A percentile compares a stretch with the other conserved stretches of the same genome.
Conservation (phyloP, 2,113 vertebrate species). For the Hystrix cristata region DNA sequence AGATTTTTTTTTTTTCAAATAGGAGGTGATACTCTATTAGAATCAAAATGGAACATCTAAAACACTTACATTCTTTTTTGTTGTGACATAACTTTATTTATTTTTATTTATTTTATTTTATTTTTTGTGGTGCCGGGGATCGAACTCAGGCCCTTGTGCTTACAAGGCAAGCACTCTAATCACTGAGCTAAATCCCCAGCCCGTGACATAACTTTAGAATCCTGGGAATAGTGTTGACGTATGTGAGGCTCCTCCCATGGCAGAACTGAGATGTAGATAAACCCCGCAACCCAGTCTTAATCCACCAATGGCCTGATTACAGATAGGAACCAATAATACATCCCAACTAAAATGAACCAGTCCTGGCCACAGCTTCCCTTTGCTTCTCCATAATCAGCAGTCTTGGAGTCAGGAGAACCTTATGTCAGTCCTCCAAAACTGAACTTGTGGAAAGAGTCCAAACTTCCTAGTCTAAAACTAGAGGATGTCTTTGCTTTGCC, state of each 20-base stretch:
- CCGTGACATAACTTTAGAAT: conserved; percentile 5
- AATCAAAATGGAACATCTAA: background rate
- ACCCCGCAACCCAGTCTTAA: background rate
- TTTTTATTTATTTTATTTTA: no score
- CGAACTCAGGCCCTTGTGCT: no score
- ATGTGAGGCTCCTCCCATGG: background rate
- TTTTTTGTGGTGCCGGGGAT: no score
- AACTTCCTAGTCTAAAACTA: background rate
- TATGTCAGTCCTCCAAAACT: background rate
- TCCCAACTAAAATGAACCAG: background rate
- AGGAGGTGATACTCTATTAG: background rate
- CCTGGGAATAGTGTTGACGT: background rate
- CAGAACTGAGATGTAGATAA: background rate
- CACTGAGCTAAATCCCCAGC: no score
- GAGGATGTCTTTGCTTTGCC: background rate
- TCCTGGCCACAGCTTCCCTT: background rate
- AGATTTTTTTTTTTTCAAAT: background rate
- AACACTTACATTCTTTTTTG: background rate
- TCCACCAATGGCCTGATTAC: background rate
- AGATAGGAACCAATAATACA: background rate
- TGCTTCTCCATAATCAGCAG: background rate
- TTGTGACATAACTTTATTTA: no score
- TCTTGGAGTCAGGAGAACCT: background rate
- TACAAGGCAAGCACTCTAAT: no score
- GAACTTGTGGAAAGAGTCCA: background rate